Base-by-base conservation (phyloP, 2,888 invertebrate species). In the Bombylius discolor region DNA sequence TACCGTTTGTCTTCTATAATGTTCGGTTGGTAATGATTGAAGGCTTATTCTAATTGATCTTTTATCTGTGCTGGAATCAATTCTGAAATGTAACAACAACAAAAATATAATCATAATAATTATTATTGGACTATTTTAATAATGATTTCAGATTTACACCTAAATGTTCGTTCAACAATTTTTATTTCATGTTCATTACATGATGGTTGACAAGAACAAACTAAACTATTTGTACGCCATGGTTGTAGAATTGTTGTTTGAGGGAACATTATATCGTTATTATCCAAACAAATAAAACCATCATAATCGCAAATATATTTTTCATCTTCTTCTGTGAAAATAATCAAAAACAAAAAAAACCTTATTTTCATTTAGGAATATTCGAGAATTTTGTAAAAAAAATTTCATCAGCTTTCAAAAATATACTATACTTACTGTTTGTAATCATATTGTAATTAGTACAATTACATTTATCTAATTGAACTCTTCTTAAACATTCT, bases 141-240 rank as follows among this genome's bases (percentile, higher is more conserved):
- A 23, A 23, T 23, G 3, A 23, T 23, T 23, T 23, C 23, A 23
- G 2, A 2, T 23, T 23, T 23, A 23, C 23, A 59, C 59, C 55
- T 57, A 14, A 47, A 51, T 11, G 50, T 53, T 32, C 42, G 45
- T 13, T 60, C 59, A 52, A 70, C 62, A 12, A 81, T 68, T 23
- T 78, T 77, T 53, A 84, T 76, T 62, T 86, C 85, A 4, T 80
- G 78, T 69, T 86, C 86, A 4, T 79, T 79, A 65, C 87, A 87
- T 14, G 85, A 84, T 0, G 85, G 84, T 54, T 83, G 66, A 64
- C 87, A 87, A 57, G 78, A 72, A 62, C 87, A 87, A 11, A 73
- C 70, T 12, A 84, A 69, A 0, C 83, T 82, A 11, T 62, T 23
- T 23, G 23, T 23, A 23, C 82, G 82, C 14, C 69, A 67, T 0